Base-by-base conservation (phyloP, 2,113 vertebrate species). In the Lasiurus cinereus region DNA sequence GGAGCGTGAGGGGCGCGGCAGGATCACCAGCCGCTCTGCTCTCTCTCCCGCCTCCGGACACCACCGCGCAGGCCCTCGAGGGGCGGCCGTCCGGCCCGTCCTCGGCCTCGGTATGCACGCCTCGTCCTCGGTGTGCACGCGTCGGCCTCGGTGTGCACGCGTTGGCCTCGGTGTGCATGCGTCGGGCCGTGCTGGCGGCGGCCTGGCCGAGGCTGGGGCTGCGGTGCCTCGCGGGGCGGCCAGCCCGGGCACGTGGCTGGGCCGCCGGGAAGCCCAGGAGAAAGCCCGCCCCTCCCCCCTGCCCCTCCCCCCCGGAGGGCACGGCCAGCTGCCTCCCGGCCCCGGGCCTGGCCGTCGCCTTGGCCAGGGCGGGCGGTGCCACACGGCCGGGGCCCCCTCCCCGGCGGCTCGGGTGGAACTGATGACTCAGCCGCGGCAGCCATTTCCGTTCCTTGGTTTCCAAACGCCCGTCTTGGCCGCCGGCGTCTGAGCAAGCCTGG, bases 191-290 rank as follows among this genome's bases (percentile, higher is more conserved):
- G 24, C 64, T 54, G 29, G 54, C 36, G 59, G 67, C n/a, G 88
- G 64, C 64, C 46, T 0, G 2, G n/a, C 14, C 3, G 43, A 2
- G 14, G 62, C 82, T 43, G 8, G n/a, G 2, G 46, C 19, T 16
- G 27, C 0, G 12, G 29, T 7, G 1, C 43, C 22, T 67, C 1
- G 1, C 3, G 4, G 21, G 48, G 48, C 12, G 36, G 64, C 0
- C 0, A 0, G 48, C 1, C 7, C 10, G 46, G 70, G 3, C 11
- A 9, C 8, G 14, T 39, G 52, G 19, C 52, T 0, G 3, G 52
- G 66, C 66, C 10, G 66, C 66, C 10, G 1, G 9, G 86, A 50
- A 46, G 33, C 62, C 29, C 0, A 1, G 66, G 43, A 13, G 59
- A 50, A 8, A 5, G 33, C 29, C 2, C 1, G 0, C 21, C 29